These are phyloP conservation scores for Phytoseiulus persimilis DNA, from an alignment of 2,888 invertebrate species.

Conservation along the genomic window DNA sequence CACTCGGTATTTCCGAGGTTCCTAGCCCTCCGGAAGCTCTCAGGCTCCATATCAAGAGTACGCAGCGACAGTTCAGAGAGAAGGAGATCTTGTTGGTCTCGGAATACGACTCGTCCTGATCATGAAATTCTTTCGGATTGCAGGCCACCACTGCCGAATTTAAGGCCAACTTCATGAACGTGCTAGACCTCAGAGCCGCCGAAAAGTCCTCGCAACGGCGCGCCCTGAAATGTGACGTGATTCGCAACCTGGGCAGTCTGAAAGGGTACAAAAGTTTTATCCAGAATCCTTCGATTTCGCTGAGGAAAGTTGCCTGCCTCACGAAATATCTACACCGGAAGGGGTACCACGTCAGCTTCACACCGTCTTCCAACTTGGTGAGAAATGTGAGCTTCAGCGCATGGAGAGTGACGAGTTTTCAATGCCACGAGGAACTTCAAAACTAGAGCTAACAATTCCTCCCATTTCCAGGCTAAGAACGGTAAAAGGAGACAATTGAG, in stretches of 20 bases:
- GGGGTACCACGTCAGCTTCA: slow-evolving; percentile 22
- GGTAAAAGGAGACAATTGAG: not conserved
- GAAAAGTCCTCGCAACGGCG: not conserved
- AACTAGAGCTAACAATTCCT: too few species aligned
- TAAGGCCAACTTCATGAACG: not conserved
- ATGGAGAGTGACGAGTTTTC: too few species aligned
- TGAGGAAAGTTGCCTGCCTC: slow-evolving; percentile 13
- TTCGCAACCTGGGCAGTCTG: not conserved
- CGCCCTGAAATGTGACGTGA: not conserved
- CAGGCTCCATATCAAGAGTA: too few species aligned
- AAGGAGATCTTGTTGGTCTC: too few species aligned
- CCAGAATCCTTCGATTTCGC: not conserved
- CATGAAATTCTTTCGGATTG: not conserved
- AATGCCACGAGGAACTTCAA: too few species aligned
- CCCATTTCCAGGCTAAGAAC: not conserved
- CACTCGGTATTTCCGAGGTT: too few species aligned
- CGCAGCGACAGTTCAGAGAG: too few species aligned
- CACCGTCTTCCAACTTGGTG: not conserved
- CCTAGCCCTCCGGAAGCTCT: too few species aligned
- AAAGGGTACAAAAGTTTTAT: not conserved
- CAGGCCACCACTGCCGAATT: not conserved
- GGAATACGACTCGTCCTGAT: too few species aligned
- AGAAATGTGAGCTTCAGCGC: not conserved
- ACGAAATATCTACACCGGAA: slow-evolving; percentile 9
- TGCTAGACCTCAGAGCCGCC: not conserved